Evolutionary conservation across 2,113 vertebrate genomes (phyloP).

Genomic region (Porphyrio hochstetteri): DNA sequence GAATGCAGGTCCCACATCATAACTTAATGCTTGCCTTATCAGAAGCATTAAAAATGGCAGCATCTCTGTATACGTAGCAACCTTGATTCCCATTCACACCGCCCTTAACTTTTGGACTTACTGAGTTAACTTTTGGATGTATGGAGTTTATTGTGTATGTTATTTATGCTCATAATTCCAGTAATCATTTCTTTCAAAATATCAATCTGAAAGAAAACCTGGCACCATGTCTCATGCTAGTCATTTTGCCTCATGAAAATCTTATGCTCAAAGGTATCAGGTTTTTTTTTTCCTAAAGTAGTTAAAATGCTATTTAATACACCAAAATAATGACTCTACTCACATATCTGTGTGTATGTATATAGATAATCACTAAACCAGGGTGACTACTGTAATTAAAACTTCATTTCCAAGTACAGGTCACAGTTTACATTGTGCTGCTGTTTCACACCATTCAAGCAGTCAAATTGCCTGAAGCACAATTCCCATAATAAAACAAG

Average conservation of each 20-base stretch:
- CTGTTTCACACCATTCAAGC: slow-evolving; percentile 3
- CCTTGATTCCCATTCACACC: not conserved
- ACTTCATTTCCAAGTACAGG: slow-evolving; percentile 35
- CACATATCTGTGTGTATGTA: not conserved
- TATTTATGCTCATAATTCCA: not conserved
- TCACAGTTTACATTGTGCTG: slow-evolving; percentile 19
- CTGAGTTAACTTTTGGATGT: not conserved
- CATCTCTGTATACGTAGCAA: not conserved
- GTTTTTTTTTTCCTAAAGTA: not conserved
- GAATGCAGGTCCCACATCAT: accelerated
- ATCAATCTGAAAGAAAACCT: not conserved
- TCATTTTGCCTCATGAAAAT: not conserved
- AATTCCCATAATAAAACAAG: not conserved
- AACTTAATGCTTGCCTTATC: not conserved
- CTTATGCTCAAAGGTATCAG: not conserved
- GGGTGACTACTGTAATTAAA: slow-evolving; percentile 32
- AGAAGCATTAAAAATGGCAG: not conserved
- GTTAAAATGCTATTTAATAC: slow-evolving; percentile 26
- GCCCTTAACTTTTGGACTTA: not conserved
- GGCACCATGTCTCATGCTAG: not conserved
- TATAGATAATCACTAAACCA: not conserved
- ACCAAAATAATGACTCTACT: not conserved
- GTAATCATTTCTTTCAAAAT: not conserved
- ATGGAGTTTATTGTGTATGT: not conserved
- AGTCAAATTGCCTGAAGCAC: slow-evolving; percentile 2